Conservation (phyloP, 1,140 invertebrate species). For the Rhopalosiphum padi region DNA sequence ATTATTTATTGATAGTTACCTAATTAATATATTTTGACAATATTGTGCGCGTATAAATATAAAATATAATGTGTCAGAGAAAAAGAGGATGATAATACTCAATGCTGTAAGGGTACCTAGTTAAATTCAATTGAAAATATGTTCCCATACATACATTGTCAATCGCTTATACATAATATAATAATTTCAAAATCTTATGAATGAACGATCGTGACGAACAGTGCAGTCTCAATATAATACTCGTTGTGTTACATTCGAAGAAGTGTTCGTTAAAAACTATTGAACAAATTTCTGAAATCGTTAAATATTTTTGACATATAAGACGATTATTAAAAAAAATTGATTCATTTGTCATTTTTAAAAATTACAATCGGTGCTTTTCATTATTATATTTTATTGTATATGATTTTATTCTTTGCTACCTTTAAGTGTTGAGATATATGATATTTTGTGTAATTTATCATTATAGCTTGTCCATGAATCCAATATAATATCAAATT, state of each 20-base stretch:
- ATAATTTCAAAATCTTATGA: background rate
- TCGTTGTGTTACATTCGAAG: background rate
- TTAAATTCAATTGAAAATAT: background rate
- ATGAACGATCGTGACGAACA: conserved; percentile 7
- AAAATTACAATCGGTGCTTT: background rate
- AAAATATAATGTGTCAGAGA: background rate
- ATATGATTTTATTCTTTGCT: background rate
- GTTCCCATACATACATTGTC: background rate
- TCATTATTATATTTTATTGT: background rate
- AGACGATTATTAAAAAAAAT: background rate
- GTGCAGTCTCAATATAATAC: background rate
- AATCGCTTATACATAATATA: background rate
- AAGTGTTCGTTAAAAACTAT: background rate
- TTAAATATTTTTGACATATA: background rate
- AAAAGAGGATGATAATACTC: background rate
- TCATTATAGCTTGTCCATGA: background rate
- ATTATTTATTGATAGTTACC: background rate
- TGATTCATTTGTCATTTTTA: background rate
- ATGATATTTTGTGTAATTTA: background rate
- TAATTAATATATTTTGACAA: background rate
- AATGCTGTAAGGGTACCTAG: background rate
- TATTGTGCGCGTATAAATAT: background rate
- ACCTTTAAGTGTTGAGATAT: background rate
- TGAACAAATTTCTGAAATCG: background rate
- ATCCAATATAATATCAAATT: background rate